Base-by-base conservation (phyloP, 2,797 vertebrate genomes). In the Pseudocheirus occidentalis region DNA sequence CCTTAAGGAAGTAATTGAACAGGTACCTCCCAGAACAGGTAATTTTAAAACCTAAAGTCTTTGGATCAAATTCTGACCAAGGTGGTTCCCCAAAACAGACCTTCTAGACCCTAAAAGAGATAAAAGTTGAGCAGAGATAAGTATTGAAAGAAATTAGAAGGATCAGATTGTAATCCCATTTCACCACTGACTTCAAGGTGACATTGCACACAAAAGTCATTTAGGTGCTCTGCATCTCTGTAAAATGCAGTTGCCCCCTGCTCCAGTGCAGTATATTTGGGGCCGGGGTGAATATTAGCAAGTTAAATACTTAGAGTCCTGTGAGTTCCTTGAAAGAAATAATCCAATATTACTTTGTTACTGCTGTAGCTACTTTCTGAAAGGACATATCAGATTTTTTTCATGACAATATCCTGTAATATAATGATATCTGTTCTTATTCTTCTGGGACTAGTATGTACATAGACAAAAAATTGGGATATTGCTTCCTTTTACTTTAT, bases 21-120 rank as follows among this genome's bases (percentile, higher is more conserved):
- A 95, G 27, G 92, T 53, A 53, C 28, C 52, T 53, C 66, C 93
- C 96, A 66, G 91, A 96, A 94, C 94, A 97, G 97, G 98, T 98
- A 97, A 98, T 95, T 97, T 95, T 95, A 56, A 97, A 97, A 96
- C 95, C 34, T 62, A 40, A 94, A 95, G 40, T 94, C 24, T 90
- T 50, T 7, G 52, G 10, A 53, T 90, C 40, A 46, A 46, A 91
- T 96, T 93, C 90, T 91, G 50, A 52, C 58, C 81, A 94, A 96
- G 34, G 40, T 95, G 58, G 92, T 96, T 93, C 28, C 55, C 89
- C 46, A 97, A 92, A 94, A 93, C 40, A 94, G 93, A 58, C 93
- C 90, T 24, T 93, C 89, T 94, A 46, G 93, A 87, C 13, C 73
- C 12, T 18, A 24, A 50, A 87, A 87, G 40, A 28, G 24, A 87